phyloP scores from a whole-genome alignment of 2,797 vertebrate genomes.

The Anguilla anguilla region DNA sequence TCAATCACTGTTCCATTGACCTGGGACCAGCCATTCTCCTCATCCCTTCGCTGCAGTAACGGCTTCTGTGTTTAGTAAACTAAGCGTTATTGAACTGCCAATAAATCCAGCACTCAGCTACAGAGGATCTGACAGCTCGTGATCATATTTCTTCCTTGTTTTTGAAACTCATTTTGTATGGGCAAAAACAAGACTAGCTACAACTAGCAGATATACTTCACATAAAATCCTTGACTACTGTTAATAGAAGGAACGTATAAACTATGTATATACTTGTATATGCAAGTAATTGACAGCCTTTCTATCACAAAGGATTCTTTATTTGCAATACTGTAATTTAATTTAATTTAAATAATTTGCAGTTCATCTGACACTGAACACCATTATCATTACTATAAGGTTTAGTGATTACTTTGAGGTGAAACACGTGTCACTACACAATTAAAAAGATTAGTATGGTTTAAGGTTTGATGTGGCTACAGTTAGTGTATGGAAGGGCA shows the following conservation, averaged over 20 bases:
- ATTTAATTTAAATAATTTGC: constrained; percentile 4
- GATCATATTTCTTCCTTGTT: constrained; percentile 32
- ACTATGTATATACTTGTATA: constrained; percentile 5
- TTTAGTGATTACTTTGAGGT: not conserved
- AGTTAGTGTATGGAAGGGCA: not conserved
- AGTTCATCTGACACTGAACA: not conserved
- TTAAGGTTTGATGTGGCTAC: not conserved
- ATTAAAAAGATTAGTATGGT: not conserved
- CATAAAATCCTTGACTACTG: not conserved
- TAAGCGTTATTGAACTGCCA: constrained; percentile 44
- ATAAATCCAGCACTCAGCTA: constrained; percentile 38
- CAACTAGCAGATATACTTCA: not conserved
- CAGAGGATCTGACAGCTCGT: constrained; percentile 37
- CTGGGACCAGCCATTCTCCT: constrained; percentile 33
- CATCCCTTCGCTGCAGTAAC: constrained; percentile 11
- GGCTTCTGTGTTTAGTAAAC: constrained; percentile 32
- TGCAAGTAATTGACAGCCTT: constrained; percentile 22
- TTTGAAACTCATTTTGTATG: constrained; percentile 11
- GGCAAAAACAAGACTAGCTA: not conserved
- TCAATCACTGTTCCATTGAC: constrained; percentile 50
- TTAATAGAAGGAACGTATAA: not conserved
- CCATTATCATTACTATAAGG: not conserved
- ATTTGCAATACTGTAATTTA: not conserved
- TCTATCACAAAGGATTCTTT: not conserved
- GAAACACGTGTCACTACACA: not conserved